Evolutionary conservation across 1,140 invertebrate species (phyloP).

Genomic region (Dendroctonus ponderosae): DNA sequence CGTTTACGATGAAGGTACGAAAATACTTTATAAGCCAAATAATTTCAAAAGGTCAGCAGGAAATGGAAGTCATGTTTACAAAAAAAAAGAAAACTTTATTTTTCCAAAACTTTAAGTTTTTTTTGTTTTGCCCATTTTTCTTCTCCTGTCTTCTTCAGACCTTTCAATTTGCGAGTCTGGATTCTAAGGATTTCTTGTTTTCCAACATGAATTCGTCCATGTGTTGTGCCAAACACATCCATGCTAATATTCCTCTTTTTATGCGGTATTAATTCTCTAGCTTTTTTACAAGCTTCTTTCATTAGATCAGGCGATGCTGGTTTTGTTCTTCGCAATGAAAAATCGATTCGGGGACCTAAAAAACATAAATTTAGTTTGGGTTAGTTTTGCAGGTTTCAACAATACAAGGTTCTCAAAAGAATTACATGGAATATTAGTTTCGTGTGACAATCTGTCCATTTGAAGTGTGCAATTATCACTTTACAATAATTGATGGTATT

Average conservation of each 20-base stretch:
- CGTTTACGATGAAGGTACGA: too few species aligned
- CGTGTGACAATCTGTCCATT: too few species aligned
- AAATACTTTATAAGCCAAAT: too few species aligned
- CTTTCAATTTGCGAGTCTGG: constrained; percentile 94
- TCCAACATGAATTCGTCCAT: constrained; percentile 91
- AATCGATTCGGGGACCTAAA: constrained; percentile 82
- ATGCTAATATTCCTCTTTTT: constrained; percentile 89
- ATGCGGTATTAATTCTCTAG: constrained; percentile 76
- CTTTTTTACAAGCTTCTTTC: constrained; percentile 82
- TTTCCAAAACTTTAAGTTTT: too few species aligned
- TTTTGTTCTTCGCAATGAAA: constrained; percentile 79
- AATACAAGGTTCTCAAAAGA: too few species aligned
- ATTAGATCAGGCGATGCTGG: constrained; percentile 89
- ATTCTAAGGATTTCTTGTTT: constrained; percentile 83
- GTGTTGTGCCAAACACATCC: constrained; percentile 84
- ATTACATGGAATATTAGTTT: too few species aligned
- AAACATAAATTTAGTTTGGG: not conserved
- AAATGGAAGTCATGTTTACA: too few species aligned
- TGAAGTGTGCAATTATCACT: too few species aligned
- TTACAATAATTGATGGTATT: too few species aligned
- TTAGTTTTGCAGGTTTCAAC: not conserved
- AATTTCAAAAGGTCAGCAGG: too few species aligned
- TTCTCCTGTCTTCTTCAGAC: constrained; percentile 71
- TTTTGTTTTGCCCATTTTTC: constrained; percentile 71
- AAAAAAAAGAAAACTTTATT: too few species aligned